Base-by-base conservation (phyloP, 1,140 invertebrate species). In the Aricia agestis region DNA sequence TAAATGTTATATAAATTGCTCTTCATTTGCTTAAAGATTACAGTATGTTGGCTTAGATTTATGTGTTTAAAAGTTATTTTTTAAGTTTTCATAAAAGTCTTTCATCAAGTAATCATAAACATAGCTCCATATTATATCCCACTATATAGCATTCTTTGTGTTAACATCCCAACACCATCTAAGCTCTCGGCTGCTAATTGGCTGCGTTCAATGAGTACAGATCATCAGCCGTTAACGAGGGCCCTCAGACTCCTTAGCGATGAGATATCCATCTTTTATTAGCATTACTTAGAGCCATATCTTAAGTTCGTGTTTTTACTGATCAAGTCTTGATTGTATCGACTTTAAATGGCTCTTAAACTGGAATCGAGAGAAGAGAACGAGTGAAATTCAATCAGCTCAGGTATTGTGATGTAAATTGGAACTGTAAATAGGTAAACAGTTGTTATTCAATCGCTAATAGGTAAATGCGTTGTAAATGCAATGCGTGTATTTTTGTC, bases 151-250 rank as follows among this genome's bases (percentile, higher is more conserved):
- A 32, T 36, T 36, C 17, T 13, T n/a, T 59, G 52, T 69, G 57
- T 45, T 3, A 17, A 0, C 9, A 61, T 41, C 15, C 9, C 31
- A 57, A 15, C 42, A 25, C 25, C 25, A 57, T 69, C 69, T 57
- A 66, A 66, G 41, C 36, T 69, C 41, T 69, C 41, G 70, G 68
- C 70, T 74, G 63, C 79, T 81, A 83, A 83, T 83, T 83, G 79
- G 79, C 79, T 75, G 69, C 78, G 69, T 77, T 71, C 80, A 80
- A 83, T 81, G 78, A 82, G 81, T 78, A 75, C 79, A 79, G 79
- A 80, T 80, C 76, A 80, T 81, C 76, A 76, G 36, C 42, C 76
- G 45, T 74, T 83, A 83, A 83, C 78, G 81, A 79, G 77, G 75
- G 67, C 68, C 57, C 66, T 36, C 9, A 32, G 6, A 36, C 36